Evolutionary conservation across 1,140 invertebrate species (phyloP).

Genomic region (Drosophila dunni): DNA sequence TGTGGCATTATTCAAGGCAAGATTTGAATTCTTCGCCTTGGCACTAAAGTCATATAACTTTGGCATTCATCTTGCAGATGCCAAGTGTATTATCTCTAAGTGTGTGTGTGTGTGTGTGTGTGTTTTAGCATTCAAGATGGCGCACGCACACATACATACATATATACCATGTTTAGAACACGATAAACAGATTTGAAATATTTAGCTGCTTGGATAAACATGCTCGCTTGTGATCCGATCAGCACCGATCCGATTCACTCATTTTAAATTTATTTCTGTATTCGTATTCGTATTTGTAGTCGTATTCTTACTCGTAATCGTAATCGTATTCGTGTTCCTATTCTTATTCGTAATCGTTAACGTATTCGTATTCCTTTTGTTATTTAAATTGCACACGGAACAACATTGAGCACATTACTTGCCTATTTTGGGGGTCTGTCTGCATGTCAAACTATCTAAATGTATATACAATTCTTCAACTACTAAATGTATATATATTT

Average conservation of each 20-base stretch:
- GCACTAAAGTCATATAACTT: constrained; percentile 80
- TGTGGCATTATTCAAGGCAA: constrained; percentile 69
- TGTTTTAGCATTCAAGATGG: constrained; percentile 37
- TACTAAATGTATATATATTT: constrained; percentile 8
- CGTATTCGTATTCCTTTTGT: constrained; percentile 53
- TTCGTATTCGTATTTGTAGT: constrained; percentile 63
- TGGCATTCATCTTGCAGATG: constrained; percentile 75
- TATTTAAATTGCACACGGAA: constrained; percentile 80
- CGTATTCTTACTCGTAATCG: too few species aligned
- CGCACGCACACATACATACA: constrained; percentile 30
- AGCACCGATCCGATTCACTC: not conserved
- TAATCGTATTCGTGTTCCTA: not conserved
- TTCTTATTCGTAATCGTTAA: not conserved
- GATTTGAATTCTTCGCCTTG: constrained; percentile 77
- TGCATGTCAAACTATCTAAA: constrained; percentile 7
- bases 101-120: constrained; percentile 8
- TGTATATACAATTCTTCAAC: not conserved
- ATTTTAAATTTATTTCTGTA: constrained; percentile 14
- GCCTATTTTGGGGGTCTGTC: constrained; percentile 25
- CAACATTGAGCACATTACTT: constrained; percentile 39
- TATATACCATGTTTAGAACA: not conserved
- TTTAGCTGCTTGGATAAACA: constrained; percentile 32
- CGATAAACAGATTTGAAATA: constrained; percentile 41
- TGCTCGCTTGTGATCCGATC: constrained; percentile 16
- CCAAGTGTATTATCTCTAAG: constrained; percentile 43